A percentile compares a stretch with the other conserved stretches of the same genome.
phyloP scores from a whole-genome alignment of 2,113 vertebrate genomes.

The Sinocyclocheilus anshuiensis region DNA sequence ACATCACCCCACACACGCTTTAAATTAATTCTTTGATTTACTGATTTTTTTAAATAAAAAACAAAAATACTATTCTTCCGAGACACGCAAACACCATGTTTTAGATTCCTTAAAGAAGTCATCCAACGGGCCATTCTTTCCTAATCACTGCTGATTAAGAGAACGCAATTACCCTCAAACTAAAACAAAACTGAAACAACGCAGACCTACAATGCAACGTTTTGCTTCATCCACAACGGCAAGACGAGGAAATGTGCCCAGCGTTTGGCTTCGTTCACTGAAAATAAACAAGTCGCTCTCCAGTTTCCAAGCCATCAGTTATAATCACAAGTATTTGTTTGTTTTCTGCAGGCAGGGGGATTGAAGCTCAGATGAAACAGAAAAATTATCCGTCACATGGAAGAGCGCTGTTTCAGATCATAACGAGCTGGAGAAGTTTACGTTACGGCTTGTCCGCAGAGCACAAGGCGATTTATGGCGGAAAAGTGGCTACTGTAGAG shows the following conservation, averaged over 20 bases:
- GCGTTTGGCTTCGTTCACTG: conserved; percentile 45
- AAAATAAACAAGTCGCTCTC: conserved; percentile 72
- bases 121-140: conserved; percentile 4
- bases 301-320: conserved; percentile 71
- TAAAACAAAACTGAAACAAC: conserved; percentile 68
- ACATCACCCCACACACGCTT: neutral
- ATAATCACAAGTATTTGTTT: conserved; percentile 77
- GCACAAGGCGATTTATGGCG: conserved; percentile 26
- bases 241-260: conserved; percentile 22
- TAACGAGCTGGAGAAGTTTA: conserved; percentile 35
- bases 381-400: conserved; percentile 58
- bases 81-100: neutral
- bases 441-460: conserved; percentile 25
- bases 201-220: conserved; percentile 68
- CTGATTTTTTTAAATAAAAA: neutral
- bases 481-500: conserved; percentile 37
- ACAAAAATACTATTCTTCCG: neutral
- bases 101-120: neutral
- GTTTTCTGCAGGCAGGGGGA: conserved; percentile 65
- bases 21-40: neutral
- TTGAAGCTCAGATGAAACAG: conserved; percentile 61
- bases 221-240: conserved; percentile 4
- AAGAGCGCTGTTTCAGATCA: conserved; percentile 6
- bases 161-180: conserved; percentile 73
- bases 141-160: conserved; percentile 43